Percentiles rank a stretch among this genome's conserved stretches.
These are phyloP conservation scores for Sebastes miniatus DNA, from an alignment of 2,797 vertebrate species.

Conservation along the genomic window DNA sequence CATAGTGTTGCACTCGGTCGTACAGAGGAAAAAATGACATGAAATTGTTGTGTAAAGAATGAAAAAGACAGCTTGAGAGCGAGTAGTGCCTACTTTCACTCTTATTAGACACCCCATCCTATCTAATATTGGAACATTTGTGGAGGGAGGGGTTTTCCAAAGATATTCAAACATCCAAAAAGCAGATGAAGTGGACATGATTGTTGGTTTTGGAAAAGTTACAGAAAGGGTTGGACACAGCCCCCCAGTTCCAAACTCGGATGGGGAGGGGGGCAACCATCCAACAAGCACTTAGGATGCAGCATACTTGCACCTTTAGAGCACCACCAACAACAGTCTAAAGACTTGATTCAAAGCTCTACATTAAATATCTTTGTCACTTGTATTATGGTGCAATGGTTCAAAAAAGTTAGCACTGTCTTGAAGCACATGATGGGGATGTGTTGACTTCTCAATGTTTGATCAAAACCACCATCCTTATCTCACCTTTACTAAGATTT, in stretches of 20 bases:
- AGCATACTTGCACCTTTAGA: not conserved
- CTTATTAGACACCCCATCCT: too few relatives aligned
- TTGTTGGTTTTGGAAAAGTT: not conserved
- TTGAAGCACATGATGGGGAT: not conserved
- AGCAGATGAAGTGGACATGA: not conserved
- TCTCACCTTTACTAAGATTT: not conserved
- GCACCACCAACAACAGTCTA: not conserved
- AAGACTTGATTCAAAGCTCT: not conserved
- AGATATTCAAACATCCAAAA: not conserved
- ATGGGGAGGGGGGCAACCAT: not conserved
- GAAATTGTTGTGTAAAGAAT: not conserved
- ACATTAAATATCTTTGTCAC: not conserved
- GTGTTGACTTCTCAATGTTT: not conserved
- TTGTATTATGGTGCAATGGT: not conserved
- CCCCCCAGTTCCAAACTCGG: not conserved
- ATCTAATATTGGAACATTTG: too few relatives aligned
- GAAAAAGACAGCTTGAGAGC: not conserved
- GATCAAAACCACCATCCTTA: too few relatives aligned
- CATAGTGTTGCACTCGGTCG: not conserved
- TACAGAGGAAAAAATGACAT: too few relatives aligned
- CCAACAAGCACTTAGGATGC: not conserved
- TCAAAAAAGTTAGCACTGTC: not conserved
- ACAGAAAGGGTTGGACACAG: not conserved
- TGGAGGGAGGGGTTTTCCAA: not conserved
- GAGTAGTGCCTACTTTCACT: not conserved